These are phyloP conservation scores for Nematolebias whitei DNA, from an alignment of 2,113 vertebrate species.

Conservation along the genomic window DNA sequence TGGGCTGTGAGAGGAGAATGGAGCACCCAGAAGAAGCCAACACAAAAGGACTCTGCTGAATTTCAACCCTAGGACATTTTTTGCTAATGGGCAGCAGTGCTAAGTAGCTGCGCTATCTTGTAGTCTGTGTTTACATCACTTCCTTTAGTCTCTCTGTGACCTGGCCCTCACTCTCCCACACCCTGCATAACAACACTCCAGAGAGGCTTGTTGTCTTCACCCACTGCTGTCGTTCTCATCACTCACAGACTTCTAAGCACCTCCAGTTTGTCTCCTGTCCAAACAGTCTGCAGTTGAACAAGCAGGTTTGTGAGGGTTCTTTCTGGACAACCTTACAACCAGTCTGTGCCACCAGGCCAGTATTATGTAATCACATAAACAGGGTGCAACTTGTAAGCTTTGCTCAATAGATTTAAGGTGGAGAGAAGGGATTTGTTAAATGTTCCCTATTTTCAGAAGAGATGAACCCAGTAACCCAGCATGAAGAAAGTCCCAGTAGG, in stretches of 20 bases:
- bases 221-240: constrained; percentile 5
- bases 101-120: too few species aligned
- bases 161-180: constrained; percentile 17
- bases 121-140: constrained; percentile 64
- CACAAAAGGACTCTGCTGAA: too few species aligned
- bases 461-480: constrained; percentile 37
- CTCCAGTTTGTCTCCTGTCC: background rate
- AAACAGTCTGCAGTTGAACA: too few species aligned
- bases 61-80: too few species aligned
- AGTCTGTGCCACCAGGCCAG: constrained; percentile 25
- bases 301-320: constrained; percentile 25
- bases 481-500: constrained; percentile 24
- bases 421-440: constrained; percentile 29
- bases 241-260: too few species aligned
- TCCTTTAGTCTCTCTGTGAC: constrained; percentile 59
- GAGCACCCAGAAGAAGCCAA: background rate
- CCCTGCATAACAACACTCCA: constrained; percentile 17
- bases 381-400: constrained; percentile 39
- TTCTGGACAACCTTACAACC: constrained; percentile 20
- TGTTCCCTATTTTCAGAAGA: constrained; percentile 24
- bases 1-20: too few species aligned
- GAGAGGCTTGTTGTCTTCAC: constrained; percentile 17
- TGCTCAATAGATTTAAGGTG: constrained; percentile 18
- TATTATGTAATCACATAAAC: constrained; percentile 47
- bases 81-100: too few species aligned